A percentile compares a stretch with the other conserved stretches of the same genome.
phyloP scores from a whole-genome alignment of 2,888 invertebrate species.

The Cerceris ruficornis region DNA sequence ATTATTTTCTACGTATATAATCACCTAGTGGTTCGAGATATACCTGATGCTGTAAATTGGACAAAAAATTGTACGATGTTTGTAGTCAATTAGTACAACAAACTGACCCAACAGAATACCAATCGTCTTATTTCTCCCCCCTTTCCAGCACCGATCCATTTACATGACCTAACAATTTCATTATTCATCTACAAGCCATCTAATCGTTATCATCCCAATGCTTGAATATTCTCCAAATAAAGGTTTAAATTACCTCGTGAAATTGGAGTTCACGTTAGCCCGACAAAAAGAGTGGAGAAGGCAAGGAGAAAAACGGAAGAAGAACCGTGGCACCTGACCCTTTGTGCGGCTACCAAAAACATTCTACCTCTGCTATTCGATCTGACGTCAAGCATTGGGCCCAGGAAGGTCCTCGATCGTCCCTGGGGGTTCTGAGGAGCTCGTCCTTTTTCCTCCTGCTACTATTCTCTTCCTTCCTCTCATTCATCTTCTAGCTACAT shows the following conservation, averaged over 20 bases:
- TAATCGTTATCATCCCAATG: too few species aligned
- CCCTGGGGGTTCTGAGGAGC: conserved; percentile 59
- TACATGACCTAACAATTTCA: too few species aligned
- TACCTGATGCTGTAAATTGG: too few species aligned
- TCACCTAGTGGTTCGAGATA: too few species aligned
- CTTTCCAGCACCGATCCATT: too few species aligned
- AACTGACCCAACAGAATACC: neutral
- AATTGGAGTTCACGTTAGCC: too few species aligned
- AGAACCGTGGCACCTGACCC: neutral
- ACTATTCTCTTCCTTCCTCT: conserved; percentile 37
- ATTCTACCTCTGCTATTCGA: neutral
- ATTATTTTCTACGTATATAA: too few species aligned
- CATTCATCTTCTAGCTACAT: conserved; percentile 37
- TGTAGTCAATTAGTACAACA: neutral
- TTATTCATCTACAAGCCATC: too few species aligned
- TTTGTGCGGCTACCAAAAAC: conserved; percentile 3
- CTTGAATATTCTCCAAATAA: too few species aligned
- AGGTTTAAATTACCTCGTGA: too few species aligned
- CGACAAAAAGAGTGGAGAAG: neutral
- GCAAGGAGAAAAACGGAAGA: neutral
- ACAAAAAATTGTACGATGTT: neutral
- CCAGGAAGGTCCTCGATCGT: conserved; percentile 53
- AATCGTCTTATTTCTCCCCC: neutral
- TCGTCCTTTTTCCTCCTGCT: conserved; percentile 31
- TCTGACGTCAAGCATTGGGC: conserved; percentile 38